Evolutionary conservation across 2,113 vertebrate species (phyloP), one percentile per base, ranked within the genome.

Genomic region (Vidua macroura): DNA sequence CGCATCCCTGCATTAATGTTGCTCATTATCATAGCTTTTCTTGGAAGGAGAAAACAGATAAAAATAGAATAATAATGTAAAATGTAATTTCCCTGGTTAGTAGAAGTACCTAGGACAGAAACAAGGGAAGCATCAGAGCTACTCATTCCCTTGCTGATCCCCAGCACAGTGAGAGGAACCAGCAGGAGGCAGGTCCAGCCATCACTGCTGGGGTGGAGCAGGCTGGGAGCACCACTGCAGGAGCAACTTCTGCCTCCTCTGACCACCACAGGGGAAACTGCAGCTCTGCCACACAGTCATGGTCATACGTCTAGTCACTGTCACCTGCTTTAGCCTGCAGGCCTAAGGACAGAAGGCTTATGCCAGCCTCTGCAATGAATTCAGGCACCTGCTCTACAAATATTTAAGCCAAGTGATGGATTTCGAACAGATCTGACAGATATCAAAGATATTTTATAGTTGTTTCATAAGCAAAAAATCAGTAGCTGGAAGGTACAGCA

Each of bases 141-240:
- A 7, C 49, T 80, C 1, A 1, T 69, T 9, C 35, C 30, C 35
- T 68, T 27, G 53, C 60, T 63, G 46, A 37, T 33, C 11, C 31
- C 37, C 37, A 66, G 66, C 17, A 23, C 2, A 11, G 24, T 1
- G 15, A 49, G 63, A 49, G 33, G 28, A 77, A 20, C 11, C 33
- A 31, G 43, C 4, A 4, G 81, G 30, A 90, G 27, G 44, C 63
- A 86, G 2, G 4, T 43, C 53, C 64, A 51, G 84, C 5, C 1
- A 14, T 30, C 10, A 1, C 41, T 33, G 46, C 24, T 51, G 0
- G 0, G 35, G 37, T 0, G 0, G 52, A 86, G 67, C 58, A 28
- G 81, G 39, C 18, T 49, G 59, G 43, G 11, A 51, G 18, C 67
- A 43, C 9, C 19, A 7, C 22, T 20, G 37, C 51, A 21, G 19